Conservation (phyloP, 1,140 invertebrate species). For the Cydia amplana region DNA sequence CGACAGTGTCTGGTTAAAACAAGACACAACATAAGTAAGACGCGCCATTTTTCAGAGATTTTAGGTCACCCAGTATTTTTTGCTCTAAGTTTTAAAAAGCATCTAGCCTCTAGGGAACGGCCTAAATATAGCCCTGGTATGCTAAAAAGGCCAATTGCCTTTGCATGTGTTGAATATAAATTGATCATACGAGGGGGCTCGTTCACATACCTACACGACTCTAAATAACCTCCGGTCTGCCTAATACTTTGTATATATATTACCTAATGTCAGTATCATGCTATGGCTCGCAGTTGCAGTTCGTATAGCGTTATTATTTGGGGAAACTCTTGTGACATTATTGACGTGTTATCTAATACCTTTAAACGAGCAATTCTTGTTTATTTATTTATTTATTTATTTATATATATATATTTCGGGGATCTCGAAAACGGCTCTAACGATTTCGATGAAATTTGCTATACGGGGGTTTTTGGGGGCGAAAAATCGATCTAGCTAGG, state of each 20-base stretch:
- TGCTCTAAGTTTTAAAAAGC: not conserved
- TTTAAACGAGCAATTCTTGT: no score
- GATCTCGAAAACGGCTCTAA: no score
- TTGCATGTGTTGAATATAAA: not conserved
- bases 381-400: no score
- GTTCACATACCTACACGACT: not conserved
- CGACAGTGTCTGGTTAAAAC: not conserved
- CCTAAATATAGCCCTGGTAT: not conserved
- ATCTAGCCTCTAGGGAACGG: not conserved
- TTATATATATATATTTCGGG: no score
- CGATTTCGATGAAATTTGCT: no score
- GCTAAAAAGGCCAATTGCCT: slow-evolving; percentile 1
- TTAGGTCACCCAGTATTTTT: not conserved
- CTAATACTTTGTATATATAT: not conserved
- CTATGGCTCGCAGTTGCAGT: no score
- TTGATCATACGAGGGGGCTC: slow-evolving; percentile 12
- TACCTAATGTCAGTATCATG: not conserved
- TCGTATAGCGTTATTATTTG: not conserved
- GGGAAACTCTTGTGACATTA: no score
- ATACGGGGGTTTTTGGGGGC: no score
- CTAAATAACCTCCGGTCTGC: not conserved
- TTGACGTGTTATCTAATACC: no score
- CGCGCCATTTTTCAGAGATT: not conserved
- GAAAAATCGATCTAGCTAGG: no score
- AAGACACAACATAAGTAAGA: no score